Evolutionary conservation across 2,888 invertebrate species (phyloP).

Genomic region (Caenorhabditis becei): DNA sequence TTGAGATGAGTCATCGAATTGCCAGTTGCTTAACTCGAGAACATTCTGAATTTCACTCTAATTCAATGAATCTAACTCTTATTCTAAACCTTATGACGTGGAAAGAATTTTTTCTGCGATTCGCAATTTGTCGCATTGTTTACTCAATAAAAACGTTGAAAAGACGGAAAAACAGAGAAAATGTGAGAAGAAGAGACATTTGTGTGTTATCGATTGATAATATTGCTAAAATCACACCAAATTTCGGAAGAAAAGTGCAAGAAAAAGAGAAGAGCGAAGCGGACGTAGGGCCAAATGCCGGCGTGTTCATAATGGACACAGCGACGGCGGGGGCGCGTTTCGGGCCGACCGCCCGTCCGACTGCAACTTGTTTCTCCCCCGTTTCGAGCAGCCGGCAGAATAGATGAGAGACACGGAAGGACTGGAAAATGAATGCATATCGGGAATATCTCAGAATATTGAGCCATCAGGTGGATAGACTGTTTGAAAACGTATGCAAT

Average conservation of each 20-base stretch:
- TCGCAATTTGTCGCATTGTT: slow-evolving; percentile 34
- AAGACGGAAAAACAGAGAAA: slow-evolving; percentile 12
- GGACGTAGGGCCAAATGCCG: slow-evolving; percentile 1
- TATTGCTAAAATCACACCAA: slow-evolving; percentile 23
- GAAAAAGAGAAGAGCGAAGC: not conserved
- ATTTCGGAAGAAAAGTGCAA: not conserved
- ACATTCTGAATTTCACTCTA: not conserved
- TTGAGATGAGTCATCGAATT: slow-evolving; percentile 23
- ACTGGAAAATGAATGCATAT: too few relatives aligned
- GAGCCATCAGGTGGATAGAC: too few relatives aligned
- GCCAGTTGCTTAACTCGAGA: not conserved
- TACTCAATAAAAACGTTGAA: slow-evolving; percentile 35
- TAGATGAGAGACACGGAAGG: not conserved
- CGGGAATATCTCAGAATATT: too few relatives aligned
- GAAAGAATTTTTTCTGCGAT: slow-evolving; percentile 10
- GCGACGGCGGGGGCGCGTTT: not conserved
- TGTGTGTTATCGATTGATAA: slow-evolving; percentile 43
- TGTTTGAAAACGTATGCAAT: too few relatives aligned
- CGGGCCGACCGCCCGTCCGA: not conserved
- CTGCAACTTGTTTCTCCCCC: slow-evolving; percentile 3
- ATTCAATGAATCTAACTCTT: not conserved
- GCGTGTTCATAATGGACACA: slow-evolving; percentile 16
- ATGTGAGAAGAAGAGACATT: slow-evolving; percentile 19
- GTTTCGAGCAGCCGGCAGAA: not conserved
- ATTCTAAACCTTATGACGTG: not conserved